phyloP scores from a whole-genome alignment of 2,888 invertebrate genomes.

The Catonia carolina region DNA sequence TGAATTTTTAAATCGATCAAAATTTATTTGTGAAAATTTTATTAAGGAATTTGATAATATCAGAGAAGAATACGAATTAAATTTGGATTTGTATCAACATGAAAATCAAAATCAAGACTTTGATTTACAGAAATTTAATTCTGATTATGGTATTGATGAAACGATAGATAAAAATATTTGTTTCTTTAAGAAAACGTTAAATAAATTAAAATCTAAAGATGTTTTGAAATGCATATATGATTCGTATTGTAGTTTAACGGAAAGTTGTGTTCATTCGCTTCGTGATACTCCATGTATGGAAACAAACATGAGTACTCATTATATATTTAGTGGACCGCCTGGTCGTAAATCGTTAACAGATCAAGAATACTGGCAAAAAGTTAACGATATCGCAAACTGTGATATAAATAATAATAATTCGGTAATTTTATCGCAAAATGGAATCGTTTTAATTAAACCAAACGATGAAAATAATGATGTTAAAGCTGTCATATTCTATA shows the following conservation, averaged over 20 bases:
- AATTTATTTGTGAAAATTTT: constrained; percentile 21
- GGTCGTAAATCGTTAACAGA: constrained; percentile 16
- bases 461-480: background rate
- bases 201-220: constrained; percentile 11
- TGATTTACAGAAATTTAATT: constrained; percentile 11
- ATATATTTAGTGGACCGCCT: constrained; percentile 18
- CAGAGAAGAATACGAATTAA: constrained; percentile 15
- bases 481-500: constrained; percentile 5
- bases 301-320: constrained; percentile 16
- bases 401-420: constrained; percentile 7
- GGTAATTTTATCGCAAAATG: constrained; percentile 5
- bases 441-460: constrained; percentile 16
- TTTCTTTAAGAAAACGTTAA: constrained; percentile 20
- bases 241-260: constrained; percentile 6
- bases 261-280: constrained; percentile 7
- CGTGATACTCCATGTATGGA: constrained; percentile 11
- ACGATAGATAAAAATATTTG: constrained; percentile 1
- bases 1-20: constrained; percentile 17
- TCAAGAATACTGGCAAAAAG: constrained; percentile 17
- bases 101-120: constrained; percentile 2
- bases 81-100: background rate
- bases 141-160: constrained; percentile 14
- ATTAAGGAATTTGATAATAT: constrained; percentile 17
- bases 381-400: constrained; percentile 3
- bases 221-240: constrained; percentile 15